Conservation (phyloP, 2,113 vertebrate species). For the Pseudopodoces humilis region DNA sequence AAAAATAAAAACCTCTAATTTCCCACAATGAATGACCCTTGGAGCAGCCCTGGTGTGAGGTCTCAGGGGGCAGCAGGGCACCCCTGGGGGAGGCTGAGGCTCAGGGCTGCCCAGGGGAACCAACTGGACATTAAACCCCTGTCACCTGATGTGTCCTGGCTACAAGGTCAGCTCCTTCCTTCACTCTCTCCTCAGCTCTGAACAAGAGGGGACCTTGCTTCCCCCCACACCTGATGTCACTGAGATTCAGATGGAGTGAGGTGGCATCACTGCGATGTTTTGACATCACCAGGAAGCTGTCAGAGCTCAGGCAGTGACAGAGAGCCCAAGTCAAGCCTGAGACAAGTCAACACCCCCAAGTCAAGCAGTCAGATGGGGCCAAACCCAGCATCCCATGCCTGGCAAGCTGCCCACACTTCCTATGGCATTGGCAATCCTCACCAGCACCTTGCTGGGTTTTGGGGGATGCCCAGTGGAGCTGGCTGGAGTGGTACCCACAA, state of each 20-base stretch:
- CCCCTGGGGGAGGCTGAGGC: neutral
- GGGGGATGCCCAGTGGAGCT: neutral
- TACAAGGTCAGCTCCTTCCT: neutral
- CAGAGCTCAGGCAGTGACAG: neutral
- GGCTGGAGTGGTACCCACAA: neutral
- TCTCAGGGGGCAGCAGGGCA: neutral
- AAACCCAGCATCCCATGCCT: neutral
- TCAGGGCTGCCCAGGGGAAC: neutral
- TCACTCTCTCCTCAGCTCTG: neutral
- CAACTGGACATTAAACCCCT: neutral
- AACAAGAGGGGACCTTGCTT: neutral
- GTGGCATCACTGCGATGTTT: neutral
- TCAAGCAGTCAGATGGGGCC: neutral
- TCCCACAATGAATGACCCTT: neutral
- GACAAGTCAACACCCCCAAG: neutral
- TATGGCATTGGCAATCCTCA: neutral
- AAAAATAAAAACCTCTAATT: neutral
- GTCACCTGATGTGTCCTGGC: neutral
- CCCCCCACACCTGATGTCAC: neutral
- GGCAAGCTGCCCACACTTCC: neutral
- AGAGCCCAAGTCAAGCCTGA: neutral
- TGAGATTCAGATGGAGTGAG: neutral
- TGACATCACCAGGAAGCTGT: neutral
- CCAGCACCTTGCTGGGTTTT: neutral
- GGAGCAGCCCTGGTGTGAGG: neutral